Evolutionary conservation across 1,140 invertebrate genomes (phyloP), one percentile per base, ranked within the genome.

Genomic region (Conopomorpha cramerella): DNA sequence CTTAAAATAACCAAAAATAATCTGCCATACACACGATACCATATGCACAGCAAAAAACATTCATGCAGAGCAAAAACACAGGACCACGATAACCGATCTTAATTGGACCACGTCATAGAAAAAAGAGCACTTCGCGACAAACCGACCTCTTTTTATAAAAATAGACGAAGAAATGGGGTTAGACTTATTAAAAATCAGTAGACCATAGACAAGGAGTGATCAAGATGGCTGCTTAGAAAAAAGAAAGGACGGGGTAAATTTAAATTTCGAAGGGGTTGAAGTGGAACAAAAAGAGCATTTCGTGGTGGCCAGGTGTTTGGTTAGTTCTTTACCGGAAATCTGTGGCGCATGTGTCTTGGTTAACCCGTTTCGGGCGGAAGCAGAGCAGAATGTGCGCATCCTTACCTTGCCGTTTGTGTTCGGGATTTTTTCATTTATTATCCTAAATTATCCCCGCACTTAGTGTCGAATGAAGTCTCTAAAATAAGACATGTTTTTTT

Each of bases 1-100:
- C 59, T 58, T 57, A 68, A 70, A 70, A 70, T 73, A 73, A 64
- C 68, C 49, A 44, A n/a, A 62, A 60, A 60, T 40, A 58, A 62
- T 73, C 55, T 55, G 55, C 65, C 68, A n/a, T n/a, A n/a, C n/a
- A n/a, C n/a, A n/a, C n/a, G n/a, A n/a, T n/a, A n/a, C n/a, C n/a
- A 73, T 73, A 63, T 73, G 68, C 47, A 70, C 47, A 51, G 55
- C 47, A 54, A 66, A 68, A 71, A 67, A 68, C 51, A 30, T 34
- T 37, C 49, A 43, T 49, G 49, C 53, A 43, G 51, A 51, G 49
- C 46, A 59, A 61, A 62, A 63, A 58, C 51, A 45, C 36, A 57
- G 55, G 43, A 42, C 50, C 45, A 34, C 46, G 54, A 56, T 55
- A 54, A 54, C 46, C 44, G 51, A 55, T 48, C 46, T 46, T 39